phyloP scores from a whole-genome alignment of 1,140 invertebrate genomes.

The Macrocentrus cingulum region DNA sequence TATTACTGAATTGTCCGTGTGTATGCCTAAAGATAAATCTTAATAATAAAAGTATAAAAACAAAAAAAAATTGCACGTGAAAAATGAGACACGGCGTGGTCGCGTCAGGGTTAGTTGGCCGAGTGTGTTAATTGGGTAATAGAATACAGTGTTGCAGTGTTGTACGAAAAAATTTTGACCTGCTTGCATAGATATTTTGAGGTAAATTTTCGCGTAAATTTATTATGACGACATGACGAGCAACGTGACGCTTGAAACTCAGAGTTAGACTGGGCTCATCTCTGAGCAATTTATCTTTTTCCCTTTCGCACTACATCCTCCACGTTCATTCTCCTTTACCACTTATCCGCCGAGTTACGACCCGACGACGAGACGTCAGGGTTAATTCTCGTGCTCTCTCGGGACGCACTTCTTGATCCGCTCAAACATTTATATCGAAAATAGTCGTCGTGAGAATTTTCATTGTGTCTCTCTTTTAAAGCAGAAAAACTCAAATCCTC shows the following conservation, averaged over 20 bases:
- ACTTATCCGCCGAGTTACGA: conserved; percentile 25
- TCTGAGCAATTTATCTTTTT: conserved; percentile 24
- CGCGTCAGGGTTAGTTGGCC: too few relatives aligned
- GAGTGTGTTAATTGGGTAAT: too few relatives aligned
- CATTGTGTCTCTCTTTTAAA: not conserved
- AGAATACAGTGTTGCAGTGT: too few relatives aligned
- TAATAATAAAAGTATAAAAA: too few relatives aligned
- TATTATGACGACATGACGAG: conserved; percentile 1
- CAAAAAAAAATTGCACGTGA: too few relatives aligned
- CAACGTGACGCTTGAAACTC: not conserved
- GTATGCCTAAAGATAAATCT: too few relatives aligned
- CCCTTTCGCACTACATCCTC: not conserved
- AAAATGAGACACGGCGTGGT: too few relatives aligned
- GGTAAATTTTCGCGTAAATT: not conserved
- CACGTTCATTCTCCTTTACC: conserved; percentile 13
- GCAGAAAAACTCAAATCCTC: not conserved
- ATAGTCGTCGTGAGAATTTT: not conserved
- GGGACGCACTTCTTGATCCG: conserved; percentile 1
- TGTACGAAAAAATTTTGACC: too few relatives aligned
- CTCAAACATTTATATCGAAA: conserved; percentile 18
- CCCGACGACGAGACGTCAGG: conserved; percentile 21
- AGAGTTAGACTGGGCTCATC: conserved; percentile 1
- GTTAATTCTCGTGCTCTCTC: conserved; percentile 21
- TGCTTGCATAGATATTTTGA: not conserved
- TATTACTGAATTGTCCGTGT: too few relatives aligned